Conservation (phyloP, 2,888 invertebrate genomes). For the Rhimphoctona megacephalus region DNA sequence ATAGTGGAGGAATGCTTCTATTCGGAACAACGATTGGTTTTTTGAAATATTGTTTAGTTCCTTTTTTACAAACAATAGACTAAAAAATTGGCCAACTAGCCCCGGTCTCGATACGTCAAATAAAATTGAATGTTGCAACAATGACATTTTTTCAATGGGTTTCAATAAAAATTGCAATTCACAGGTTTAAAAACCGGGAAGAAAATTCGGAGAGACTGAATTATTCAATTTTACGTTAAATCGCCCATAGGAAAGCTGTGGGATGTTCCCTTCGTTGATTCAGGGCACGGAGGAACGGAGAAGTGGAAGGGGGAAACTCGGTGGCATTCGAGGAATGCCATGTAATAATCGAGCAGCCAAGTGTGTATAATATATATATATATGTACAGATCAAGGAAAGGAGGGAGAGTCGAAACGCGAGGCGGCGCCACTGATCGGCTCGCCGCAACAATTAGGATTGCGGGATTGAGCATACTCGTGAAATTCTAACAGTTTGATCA, state of each 20-base stretch:
- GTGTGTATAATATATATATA: slow-evolving; percentile 41
- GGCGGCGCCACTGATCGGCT: slow-evolving; percentile 82
- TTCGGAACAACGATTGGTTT: too few relatives aligned
- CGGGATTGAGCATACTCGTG: slow-evolving; percentile 30
- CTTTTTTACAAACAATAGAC: too few relatives aligned
- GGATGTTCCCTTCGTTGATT: slow-evolving; percentile 52
- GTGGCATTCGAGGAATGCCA: slow-evolving; percentile 84
- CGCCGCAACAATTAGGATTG: slow-evolving; percentile 68
- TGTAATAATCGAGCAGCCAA: slow-evolving; percentile 83
- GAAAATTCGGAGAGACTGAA: neutral
- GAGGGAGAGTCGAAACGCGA: slow-evolving; percentile 76
- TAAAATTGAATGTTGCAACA: too few relatives aligned
- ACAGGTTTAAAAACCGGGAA: slow-evolving; percentile 26
- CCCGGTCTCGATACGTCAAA: too few relatives aligned
- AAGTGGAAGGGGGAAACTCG: slow-evolving; percentile 75
- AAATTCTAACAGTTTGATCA: slow-evolving; percentile 8
- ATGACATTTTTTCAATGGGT: too few relatives aligned
- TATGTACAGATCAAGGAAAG: slow-evolving; percentile 10
- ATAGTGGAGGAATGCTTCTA: too few relatives aligned
- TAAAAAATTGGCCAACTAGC: too few relatives aligned
- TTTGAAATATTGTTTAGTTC: too few relatives aligned
- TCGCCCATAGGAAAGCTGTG: slow-evolving; percentile 34
- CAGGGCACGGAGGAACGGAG: slow-evolving; percentile 50
- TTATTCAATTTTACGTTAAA: slow-evolving; percentile 4
- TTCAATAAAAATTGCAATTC: neutral